Base-by-base conservation (phyloP, 2,113 vertebrate species). In the Scatophagus argus region DNA sequence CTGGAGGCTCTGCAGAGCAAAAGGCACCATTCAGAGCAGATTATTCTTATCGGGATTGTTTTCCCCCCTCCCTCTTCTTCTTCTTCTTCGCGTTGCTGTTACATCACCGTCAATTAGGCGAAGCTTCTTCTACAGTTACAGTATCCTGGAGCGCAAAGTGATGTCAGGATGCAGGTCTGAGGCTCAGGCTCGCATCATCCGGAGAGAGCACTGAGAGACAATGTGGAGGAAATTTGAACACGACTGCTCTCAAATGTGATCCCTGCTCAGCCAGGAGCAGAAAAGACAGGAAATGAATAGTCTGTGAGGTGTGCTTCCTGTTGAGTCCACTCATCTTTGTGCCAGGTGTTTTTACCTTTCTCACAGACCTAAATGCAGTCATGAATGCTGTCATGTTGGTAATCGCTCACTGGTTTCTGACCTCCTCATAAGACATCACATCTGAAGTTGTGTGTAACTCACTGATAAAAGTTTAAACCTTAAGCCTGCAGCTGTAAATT, bases 41-140 rank as follows among this genome's bases (percentile, higher is more conserved):
- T 73, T 64, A 73, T 79, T 38, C 49, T 54, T 58, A 52, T 51
- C 29, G 21, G 12, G 21, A 1, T 2, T n/a, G 29, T 34, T 25
- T 23, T 34, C 29, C 16, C 7, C 29, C 16, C 7, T 27, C 29
- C 8, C 21, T 47, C 11, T 51, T 6, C 13, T 11, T 29, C 31
- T 52, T 21, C 12, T 23, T 38, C 43, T 69, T 49, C 27, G 23
- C 61, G 34, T 80, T 52, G 38, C 77, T 75, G 62, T 90, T 86
- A 88, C 84, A 79, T 87, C 86, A 87, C 62, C 58, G 39, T 55
- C 64, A 74, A 46, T 88, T 88, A 68, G 34, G 51, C 32, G 47
- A 43, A 34, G 64, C 58, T 44, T 61, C 44, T 44, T n/a, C 25
- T 39, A 63, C 41, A 69, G 51, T 63, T 66, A 70, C 69, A 44